Evolutionary conservation across 2,113 vertebrate species (phyloP), one percentile per base, ranked within the genome.

Genomic region (Dicentrarchus labrax): DNA sequence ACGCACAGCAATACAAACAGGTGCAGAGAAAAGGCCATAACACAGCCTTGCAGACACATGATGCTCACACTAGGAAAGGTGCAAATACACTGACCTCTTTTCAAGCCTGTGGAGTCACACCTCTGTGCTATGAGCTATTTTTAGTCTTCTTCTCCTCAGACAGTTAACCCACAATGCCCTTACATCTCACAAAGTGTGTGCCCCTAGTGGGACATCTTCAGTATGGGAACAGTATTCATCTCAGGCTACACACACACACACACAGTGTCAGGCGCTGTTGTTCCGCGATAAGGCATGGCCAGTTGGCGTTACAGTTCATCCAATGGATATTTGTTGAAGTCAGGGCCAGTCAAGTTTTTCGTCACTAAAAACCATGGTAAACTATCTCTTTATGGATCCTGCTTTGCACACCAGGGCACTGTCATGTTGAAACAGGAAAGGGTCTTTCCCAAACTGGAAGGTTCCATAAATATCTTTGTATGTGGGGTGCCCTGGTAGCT

Each of bases 1-100:
- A 68, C 3, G 3, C 80, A 73, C 36, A 39, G 69, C 12, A 72
- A 80, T 43, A 76, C 74, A 83, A 85, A 88, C 88, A 86, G 83
- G 82, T 85, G 88, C 70, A 69, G 7, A 54, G 51, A 38, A 72
- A 39, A 77, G 75, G 79, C 60, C 59, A 30, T 21, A 54, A 85
- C 74, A 51, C 61, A 86, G 60, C 43, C 82, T 65, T n/a, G 61
- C 59, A 86, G 79, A 87, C 73, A 73, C 88, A 91, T 36, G 62
- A 84, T 69, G 80, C 78, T 86, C 84, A 65, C 75, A 72, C 72
- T 70, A 56, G 78, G 82, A 88, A 56, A 88, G 70, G 57, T 62
- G 73, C 89, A 90, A 84, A 86, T 89, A 81, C 84, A 83, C 66
- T 90, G 84, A 93, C 89, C 87, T 87, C 74, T 86, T 91, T 91